Base-by-base conservation (phyloP, 2,888 invertebrate genomes). In the Troides oblongomaculatus region DNA sequence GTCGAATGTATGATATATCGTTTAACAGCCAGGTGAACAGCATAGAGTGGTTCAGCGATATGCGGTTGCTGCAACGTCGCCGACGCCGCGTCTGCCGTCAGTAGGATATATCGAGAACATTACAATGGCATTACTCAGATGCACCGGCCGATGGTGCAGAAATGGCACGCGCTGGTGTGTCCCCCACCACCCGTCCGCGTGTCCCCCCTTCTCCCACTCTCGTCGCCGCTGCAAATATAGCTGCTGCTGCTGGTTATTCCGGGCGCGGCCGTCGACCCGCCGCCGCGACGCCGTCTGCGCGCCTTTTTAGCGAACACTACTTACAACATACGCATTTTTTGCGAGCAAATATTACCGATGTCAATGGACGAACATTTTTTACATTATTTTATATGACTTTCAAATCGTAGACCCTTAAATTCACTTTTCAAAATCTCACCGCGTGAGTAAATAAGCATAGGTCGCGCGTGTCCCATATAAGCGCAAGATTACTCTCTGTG, bases 81-180 rank as follows among this genome's bases (percentile, higher is more conserved):
- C 82, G 88, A 84, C 91, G 81, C 80, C 79, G 83, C 84, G 91
- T 91, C 91, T 91, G 82, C 85, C 79, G 76, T 79, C 79, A 71
- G 84, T 80, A 83, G 84, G 84, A 84, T 92, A 90, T 89, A 92
- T 91, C 83, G 86, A 88, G 90, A 88, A 86, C 90, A 91, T 92
- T 92, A 90, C 90, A 91, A 90, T 90, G 90, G 83, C 89, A 92
- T 92, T 92, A 92, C 89, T 92, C 92, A 92, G 90, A 91, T 92
- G 92, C 92, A 91, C 90, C 87, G 91, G 89, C 88, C 90, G 85
- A 80, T 89, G 89, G 83, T 90, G 92, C 91, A 91, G 89, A 92
- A 91, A 91, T 91, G 92, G 91, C 92, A 90, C 91, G 92, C 90
- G 86, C 82, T 81, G 85, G 77, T 81, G 70, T 72, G 64, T 25